Conservation (phyloP, 2,113 vertebrate genomes). For the rabbit (Oryctolagus cuniculus) region DNA sequence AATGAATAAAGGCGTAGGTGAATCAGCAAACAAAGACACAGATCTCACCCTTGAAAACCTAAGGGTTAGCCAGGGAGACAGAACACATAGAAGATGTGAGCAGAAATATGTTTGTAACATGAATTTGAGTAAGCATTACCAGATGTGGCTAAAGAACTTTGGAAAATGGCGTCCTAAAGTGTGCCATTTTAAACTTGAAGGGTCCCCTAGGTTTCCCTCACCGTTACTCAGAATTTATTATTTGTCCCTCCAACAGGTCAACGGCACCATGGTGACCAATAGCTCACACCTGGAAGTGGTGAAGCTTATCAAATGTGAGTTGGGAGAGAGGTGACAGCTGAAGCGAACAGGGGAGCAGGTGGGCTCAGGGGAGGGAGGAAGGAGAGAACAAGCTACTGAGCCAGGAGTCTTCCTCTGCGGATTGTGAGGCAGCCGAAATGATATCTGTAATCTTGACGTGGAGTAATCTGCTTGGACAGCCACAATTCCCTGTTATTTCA, state of each 20-base stretch:
- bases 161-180: neutral
- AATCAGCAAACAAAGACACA: neutral
- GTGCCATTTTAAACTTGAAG: neutral
- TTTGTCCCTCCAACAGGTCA: slow-evolving; percentile 90
- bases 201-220: neutral
- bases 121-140: slow-evolving; percentile 6
- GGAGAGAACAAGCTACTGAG: neutral
- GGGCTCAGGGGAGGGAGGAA: neutral
- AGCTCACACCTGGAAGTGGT: slow-evolving; percentile 97
- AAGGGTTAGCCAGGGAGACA: neutral
- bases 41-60: neutral
- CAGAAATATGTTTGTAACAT: neutral
- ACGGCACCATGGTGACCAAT: slow-evolving; percentile 94
- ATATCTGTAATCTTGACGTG: neutral
- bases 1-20: neutral
- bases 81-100: neutral
- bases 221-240: neutral
- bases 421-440: neutral
- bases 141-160: neutral
- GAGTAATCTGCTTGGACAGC: neutral
- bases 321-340: neutral
- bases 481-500: neutral
- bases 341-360: neutral
- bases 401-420: neutral
- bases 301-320: slow-evolving; percentile 98